Evolutionary conservation across 92 coral and sea anemone species (phyloP).

Genomic region (Porites lobata): DNA sequence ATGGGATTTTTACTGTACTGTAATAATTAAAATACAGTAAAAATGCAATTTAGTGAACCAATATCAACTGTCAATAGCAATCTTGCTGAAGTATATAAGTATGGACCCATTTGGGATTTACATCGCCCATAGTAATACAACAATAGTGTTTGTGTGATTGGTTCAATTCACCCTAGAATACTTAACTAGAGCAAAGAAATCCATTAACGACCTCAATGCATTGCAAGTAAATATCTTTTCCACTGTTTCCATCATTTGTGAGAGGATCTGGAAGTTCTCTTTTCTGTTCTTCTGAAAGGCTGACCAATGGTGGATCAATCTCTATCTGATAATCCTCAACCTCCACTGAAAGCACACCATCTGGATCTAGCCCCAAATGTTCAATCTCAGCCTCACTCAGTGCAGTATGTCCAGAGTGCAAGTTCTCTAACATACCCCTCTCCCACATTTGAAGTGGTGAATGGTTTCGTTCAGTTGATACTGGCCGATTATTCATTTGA

Average conservation of each 20-base stretch:
- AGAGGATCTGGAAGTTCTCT: constrained; percentile 30
- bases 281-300: constrained; percentile 23
- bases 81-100: too few species aligned
- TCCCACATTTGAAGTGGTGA: constrained; percentile 54
- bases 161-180: too few species aligned
- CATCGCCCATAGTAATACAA: too few species aligned
- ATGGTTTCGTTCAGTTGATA: constrained; percentile 54
- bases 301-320: constrained; percentile 29
- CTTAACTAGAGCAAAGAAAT: too few species aligned
- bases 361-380: constrained; percentile 32
- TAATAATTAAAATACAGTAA: too few species aligned
- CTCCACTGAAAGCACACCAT: constrained; percentile 25
- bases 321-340: constrained; percentile 44
- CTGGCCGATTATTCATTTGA: constrained; percentile 48
- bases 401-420: constrained; percentile 47
- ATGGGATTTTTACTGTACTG: too few species aligned
- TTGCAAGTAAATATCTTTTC: constrained; percentile 23
- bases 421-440: constrained; percentile 43
- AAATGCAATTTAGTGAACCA: too few species aligned
- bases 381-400: constrained; percentile 31
- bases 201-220: constrained; percentile 30
- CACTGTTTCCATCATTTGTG: constrained; percentile 47
- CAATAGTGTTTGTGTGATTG: too few species aligned
- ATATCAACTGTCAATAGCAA: too few species aligned
- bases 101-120: too few species aligned